Evolutionary conservation across 2,797 vertebrate species (phyloP).

Genomic region (Harpagifer antarcticus): DNA sequence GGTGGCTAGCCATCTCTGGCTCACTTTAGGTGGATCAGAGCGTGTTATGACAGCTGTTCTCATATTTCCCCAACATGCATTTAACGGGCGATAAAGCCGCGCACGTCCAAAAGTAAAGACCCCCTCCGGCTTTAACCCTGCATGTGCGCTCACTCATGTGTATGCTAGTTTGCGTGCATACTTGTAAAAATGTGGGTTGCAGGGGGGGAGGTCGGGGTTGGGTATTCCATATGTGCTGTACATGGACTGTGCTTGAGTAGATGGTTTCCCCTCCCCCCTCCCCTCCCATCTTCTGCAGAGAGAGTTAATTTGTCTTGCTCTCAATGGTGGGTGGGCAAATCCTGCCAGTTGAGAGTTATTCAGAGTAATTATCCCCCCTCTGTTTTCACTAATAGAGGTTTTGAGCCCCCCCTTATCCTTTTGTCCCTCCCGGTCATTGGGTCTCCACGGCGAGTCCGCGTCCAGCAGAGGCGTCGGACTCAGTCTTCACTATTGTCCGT

Average conservation of each 20-base stretch:
- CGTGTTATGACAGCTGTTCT: constrained; percentile 66
- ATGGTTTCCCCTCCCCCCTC: constrained; percentile 21
- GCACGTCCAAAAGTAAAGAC: constrained; percentile 41
- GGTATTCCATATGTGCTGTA: constrained; percentile 51
- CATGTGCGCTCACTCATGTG: constrained; percentile 70
- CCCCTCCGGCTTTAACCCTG: constrained; percentile 65
- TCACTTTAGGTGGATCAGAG: constrained; percentile 34
- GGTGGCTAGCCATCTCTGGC: constrained; percentile 11
- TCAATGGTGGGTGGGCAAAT: constrained; percentile 70
- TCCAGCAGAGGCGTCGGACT: constrained; percentile 45
- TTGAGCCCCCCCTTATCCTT: constrained; percentile 32
- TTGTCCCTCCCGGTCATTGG: constrained; percentile 57
- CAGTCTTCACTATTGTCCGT: constrained; percentile 40
- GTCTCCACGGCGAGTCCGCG: constrained; percentile 32
- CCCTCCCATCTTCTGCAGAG: constrained; percentile 20
- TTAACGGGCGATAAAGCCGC: constrained; percentile 70
- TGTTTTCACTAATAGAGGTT: constrained; percentile 67
- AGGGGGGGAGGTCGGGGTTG: not conserved
- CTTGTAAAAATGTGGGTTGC: constrained; percentile 55
- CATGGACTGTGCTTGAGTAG: constrained; percentile 42
- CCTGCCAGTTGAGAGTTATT: constrained; percentile 71
- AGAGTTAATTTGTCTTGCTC: constrained; percentile 69
- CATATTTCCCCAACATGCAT: constrained; percentile 78
- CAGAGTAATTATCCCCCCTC: constrained; percentile 71
- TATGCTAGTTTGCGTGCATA: constrained; percentile 74